Conservation (phyloP, 2,888 invertebrate genomes). For the Orthosia gothica region DNA sequence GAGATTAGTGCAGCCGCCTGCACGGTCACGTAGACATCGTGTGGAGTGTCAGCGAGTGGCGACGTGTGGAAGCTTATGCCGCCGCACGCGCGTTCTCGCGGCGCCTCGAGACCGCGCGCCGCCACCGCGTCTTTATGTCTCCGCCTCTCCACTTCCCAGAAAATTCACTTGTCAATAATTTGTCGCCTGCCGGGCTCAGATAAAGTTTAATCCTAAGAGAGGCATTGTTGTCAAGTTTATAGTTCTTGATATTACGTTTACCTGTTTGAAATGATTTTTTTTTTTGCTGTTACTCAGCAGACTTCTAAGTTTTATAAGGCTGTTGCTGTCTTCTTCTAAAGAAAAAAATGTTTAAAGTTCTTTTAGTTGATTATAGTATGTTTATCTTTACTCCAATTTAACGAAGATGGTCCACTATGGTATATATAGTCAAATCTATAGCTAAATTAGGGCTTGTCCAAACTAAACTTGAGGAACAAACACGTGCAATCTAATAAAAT, state of each 20-base stretch:
- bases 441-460: neutral
- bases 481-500: constrained; percentile 5
- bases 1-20: constrained; percentile 87
- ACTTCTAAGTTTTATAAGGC: constrained; percentile 26
- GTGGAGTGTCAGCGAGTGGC: constrained; percentile 82
- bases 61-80: constrained; percentile 79
- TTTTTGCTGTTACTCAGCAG: neutral
- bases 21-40: constrained; percentile 87
- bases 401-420: no score
- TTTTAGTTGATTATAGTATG: no score
- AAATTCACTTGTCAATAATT: constrained; percentile 73
- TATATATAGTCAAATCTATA: neutral
- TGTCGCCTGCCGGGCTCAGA: constrained; percentile 52
- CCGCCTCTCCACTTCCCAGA: constrained; percentile 39
- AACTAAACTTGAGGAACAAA: neutral
- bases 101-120: constrained; percentile 42
- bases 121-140: constrained; percentile 38
- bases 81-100: constrained; percentile 75
- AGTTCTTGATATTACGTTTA: constrained; percentile 37
- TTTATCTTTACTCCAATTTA: no score
- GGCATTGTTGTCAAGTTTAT: constrained; percentile 52
- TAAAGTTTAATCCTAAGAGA: constrained; percentile 42
- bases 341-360: neutral
- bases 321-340: neutral
- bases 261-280: constrained; percentile 17